Evolutionary conservation across 2,797 vertebrate species (phyloP).

Genomic region (Peromyscus nudipes): DNA sequence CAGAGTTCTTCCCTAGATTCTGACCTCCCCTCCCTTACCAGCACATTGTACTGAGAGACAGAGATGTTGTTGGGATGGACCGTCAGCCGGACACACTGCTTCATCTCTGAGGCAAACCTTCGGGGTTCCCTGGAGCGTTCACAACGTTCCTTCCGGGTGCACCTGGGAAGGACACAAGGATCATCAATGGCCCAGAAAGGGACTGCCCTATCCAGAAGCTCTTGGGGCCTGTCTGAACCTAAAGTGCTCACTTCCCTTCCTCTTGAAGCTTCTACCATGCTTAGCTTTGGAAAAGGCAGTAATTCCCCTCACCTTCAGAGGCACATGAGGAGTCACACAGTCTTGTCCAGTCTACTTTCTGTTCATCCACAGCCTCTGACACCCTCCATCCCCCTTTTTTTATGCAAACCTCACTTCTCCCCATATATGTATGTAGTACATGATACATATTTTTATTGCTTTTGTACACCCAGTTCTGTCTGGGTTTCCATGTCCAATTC

Average conservation of each 20-base stretch:
- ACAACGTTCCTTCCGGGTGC: conserved; percentile 97
- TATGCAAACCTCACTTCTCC: not conserved
- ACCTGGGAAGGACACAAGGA: conserved; percentile 88
- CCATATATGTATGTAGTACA: not conserved
- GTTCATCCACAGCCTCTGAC: not conserved
- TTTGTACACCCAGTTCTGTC: not conserved
- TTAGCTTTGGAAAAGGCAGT: not conserved
- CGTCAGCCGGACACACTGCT: conserved; percentile 97
- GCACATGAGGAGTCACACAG: not conserved
- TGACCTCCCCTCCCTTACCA: conserved; percentile 90
- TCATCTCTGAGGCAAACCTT: conserved; percentile 97
- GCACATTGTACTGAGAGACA: conserved; percentile 97
- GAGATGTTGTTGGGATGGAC: conserved; percentile 99
- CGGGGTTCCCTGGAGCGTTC: conserved; percentile 95
- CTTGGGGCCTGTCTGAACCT: not conserved
- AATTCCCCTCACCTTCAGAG: not conserved
- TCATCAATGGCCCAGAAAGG: not conserved
- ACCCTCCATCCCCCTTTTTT: not conserved
- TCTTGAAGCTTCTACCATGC: not conserved
- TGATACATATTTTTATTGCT: not conserved
- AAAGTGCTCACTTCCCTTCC: not conserved
- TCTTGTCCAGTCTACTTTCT: no score
- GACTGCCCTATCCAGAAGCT: not conserved
- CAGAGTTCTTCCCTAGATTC: not conserved
- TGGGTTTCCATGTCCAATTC: not conserved